These are phyloP conservation scores for Drosophila pseudoananassae DNA, from an alignment of 1,140 invertebrate genomes.

Conservation along the genomic window DNA sequence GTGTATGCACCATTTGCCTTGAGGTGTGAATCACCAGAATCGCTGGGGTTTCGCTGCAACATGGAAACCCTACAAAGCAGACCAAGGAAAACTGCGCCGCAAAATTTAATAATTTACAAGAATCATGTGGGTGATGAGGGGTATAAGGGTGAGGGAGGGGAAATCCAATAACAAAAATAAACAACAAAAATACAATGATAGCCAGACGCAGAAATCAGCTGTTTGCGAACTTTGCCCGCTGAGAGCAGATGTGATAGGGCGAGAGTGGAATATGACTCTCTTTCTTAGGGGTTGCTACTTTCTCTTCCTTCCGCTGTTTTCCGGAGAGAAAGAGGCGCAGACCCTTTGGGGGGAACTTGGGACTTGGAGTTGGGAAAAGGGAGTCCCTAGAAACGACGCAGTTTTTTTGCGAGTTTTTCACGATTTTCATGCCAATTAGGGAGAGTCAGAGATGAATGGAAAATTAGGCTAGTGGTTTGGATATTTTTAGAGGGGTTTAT, in stretches of 20 bases:
- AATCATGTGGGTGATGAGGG: not conserved
- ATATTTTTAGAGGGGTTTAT: too few species aligned
- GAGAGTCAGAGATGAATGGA: slow-evolving; percentile 7
- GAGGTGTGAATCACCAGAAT: slow-evolving; percentile 57
- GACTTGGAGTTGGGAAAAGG: not conserved
- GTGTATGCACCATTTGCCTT: slow-evolving; percentile 14
- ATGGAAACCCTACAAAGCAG: slow-evolving; percentile 61
- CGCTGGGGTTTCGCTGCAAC: slow-evolving; percentile 47
- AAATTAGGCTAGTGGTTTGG: slow-evolving; percentile 3
- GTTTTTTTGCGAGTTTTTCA: slow-evolving; percentile 36
- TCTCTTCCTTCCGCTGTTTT: too few species aligned
- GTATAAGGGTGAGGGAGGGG: not conserved
- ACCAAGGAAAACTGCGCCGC: slow-evolving; percentile 59
- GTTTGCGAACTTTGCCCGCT: slow-evolving; percentile 32
- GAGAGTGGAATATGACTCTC: not conserved
- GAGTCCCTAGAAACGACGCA: slow-evolving; percentile 12
- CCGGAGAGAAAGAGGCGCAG: too few species aligned
- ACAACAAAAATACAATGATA: slow-evolving; percentile 15
- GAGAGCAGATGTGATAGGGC: slow-evolving; percentile 24
- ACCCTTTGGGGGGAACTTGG: too few species aligned
- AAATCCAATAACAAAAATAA: slow-evolving; percentile 47
- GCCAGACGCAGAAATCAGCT: slow-evolving; percentile 48
- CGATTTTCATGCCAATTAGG: slow-evolving; percentile 28
- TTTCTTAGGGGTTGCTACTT: not conserved
- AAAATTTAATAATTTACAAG: slow-evolving; percentile 46